Base-by-base conservation (phyloP, 2,113 vertebrate genomes). In the Sinocyclocheilus anshuiensis region DNA sequence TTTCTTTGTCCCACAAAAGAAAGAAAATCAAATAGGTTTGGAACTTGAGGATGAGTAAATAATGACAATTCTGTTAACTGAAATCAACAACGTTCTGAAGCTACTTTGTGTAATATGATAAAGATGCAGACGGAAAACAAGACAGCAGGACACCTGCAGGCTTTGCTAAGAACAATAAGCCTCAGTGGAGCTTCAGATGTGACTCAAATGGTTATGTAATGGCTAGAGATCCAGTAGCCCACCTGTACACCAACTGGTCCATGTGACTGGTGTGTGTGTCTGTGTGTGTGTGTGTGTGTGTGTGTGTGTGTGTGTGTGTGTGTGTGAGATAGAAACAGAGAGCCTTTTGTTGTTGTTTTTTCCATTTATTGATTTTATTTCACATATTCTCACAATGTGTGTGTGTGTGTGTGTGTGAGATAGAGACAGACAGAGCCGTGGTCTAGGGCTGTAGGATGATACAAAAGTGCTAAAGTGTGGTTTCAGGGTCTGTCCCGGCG, bases 161-260 rank as follows among this genome's bases (percentile, higher is more conserved):
- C 48, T 42, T 67, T 57, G 33, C 55, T 22, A 16, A 72, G 26
- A 74, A 82, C 81, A 77, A 24, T 36, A 42, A 77, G 76, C 33
- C 78, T 63, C 33, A 12, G 71, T 57, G 69, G 33, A 87, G 42
- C 72, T 72, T 53, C 6, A 77, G 48, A 48, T 86, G 53, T 81
- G 88, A 84, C 15, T 78, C 63, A 20, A 39, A 24, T 55, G 33
- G 78, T 88, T 86, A 83, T 75, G 83, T 71, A 89, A 89, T 76
- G 84, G 18, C 57, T 10, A 65, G 50, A 53, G 50, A 53, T 53
- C 50, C 50, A 53, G 42, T 42, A 57, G 22, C 74, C 3, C 85
- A 84, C 50, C 71, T 86, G 75, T 53, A 75, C 50, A 77, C 53
- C 36, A n/a, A 71, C 55, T 22, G 26, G 22, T 24, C 69, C 71